Evolutionary conservation across 2,113 vertebrate genomes (phyloP), one percentile per base, ranked within the genome.

Genomic region (Alexandromys fortis): DNA sequence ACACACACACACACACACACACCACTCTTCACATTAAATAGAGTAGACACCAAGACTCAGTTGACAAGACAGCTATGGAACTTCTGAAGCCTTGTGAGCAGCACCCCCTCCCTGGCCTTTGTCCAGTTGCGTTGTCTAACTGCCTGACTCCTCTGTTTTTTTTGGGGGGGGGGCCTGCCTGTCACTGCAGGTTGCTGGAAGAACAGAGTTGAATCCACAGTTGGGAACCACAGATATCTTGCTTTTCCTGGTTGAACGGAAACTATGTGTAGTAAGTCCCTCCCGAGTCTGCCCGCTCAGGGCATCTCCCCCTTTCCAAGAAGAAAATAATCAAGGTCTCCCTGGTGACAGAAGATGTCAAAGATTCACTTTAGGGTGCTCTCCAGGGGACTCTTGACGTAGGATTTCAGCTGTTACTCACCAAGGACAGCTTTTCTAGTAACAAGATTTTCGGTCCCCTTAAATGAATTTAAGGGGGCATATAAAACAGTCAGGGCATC

Each of bases 361-460:
- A 67, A 2, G 42, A 45, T 94, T 95, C 61, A 42, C 67, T 77
- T 87, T 55, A 73, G 87, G 38, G 75, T 42, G 42, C 52, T 38
- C 94, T 92, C 49, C 55, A 79, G 35, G 93, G 78, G 65, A 63
- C 11, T 52, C 49, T 4, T 94, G 90, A 86, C 63, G 72, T 81
- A 92, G 65, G 30, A 67, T 86, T 95, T 95, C 93, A 87, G 65
- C n/a, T 96, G 47, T 26, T 92, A 30, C 11, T 89, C 58, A 42
- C 19, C 30, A 4, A 85, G 17, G 67, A 65, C 35, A 94, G 67
- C 86, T 93, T 92, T 94, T 83, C 94, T 75, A 77, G 79, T 55
- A 96, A 83, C 42, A 96, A 92, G 94, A 89, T 92, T 94, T 81
- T 92, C 78, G 61, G 55, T 90, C 68, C 94, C 90, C 94, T 96